These are phyloP conservation scores for Nebria brevicollis DNA, from an alignment of 2,888 invertebrate genomes.

Conservation along the genomic window DNA sequence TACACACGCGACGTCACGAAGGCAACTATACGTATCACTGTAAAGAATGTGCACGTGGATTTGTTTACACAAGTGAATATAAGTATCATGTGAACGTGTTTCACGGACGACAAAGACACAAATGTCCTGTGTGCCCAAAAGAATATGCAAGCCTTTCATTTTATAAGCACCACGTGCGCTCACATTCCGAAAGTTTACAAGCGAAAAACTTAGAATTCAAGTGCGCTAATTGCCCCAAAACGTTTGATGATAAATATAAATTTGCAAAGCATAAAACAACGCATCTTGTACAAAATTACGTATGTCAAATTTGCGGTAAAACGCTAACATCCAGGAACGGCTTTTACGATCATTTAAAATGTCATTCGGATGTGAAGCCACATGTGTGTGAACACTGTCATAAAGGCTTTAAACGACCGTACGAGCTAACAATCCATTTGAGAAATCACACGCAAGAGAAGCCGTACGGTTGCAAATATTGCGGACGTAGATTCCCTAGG, in stretches of 20 bases:
- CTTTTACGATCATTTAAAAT: constrained; percentile 5
- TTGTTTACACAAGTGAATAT: constrained; percentile 51
- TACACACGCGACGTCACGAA: constrained; percentile 37
- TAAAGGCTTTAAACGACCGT: constrained; percentile 5
- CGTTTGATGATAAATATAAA: constrained; percentile 43
- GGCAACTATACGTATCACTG: constrained; percentile 38
- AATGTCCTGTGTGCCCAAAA: neutral
- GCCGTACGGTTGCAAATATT: constrained; percentile 47
- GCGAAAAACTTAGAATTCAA: neutral
- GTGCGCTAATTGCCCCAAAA: neutral
- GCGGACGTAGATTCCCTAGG: constrained; percentile 48
- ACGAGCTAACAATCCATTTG: neutral
- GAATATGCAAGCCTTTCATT: neutral
- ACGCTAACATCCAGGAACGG: constrained; percentile 42
- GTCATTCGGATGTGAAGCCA: neutral
- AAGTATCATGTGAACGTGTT: constrained; percentile 38
- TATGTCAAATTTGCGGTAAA: constrained; percentile 48
- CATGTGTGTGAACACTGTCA: constrained; percentile 4
- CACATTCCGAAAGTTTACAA: neutral
- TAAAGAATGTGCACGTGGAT: constrained; percentile 47
- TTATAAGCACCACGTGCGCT: neutral
- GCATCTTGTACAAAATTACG: constrained; percentile 48
- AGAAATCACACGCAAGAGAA: constrained; percentile 15
- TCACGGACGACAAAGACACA: constrained; percentile 35
- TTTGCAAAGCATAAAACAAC: constrained; percentile 45